These are phyloP conservation scores for Ceratina calcarata DNA, from an alignment of 1,140 invertebrate species.

Conservation along the genomic window DNA sequence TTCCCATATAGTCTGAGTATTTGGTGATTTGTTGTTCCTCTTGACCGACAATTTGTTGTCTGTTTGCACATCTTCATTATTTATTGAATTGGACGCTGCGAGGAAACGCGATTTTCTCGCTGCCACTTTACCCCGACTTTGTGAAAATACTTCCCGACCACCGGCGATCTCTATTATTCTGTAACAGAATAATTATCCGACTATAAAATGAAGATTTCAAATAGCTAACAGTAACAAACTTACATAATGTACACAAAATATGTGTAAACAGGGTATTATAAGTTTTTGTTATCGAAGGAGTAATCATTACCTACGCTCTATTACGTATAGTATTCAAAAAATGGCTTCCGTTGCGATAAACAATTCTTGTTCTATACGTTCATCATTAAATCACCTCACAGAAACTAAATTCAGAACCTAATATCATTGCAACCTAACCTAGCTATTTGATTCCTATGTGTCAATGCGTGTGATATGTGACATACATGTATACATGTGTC, in stretches of 20 bases:
- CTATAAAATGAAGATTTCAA: no score
- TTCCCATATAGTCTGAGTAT: conserved; percentile 83
- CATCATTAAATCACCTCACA: not conserved
- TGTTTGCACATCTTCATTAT: conserved; percentile 76
- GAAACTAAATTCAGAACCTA: conserved; percentile 1
- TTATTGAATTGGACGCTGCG: conserved; percentile 81
- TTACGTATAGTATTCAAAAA: not conserved
- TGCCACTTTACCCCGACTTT: conserved; percentile 88
- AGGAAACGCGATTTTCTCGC: conserved; percentile 86
- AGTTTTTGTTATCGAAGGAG: no score
- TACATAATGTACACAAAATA: not conserved
- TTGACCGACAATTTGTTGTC: conserved; percentile 80
- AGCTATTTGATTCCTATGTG: conserved; percentile 21
- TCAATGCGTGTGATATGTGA: no score
- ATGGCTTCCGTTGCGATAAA: not conserved
- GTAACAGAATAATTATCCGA: conserved; percentile 60
- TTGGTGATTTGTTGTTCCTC: conserved; percentile 82
- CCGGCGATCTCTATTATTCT: conserved; percentile 94
- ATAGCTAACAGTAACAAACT: not conserved
- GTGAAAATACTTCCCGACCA: conserved; percentile 91
- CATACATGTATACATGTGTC: not conserved
- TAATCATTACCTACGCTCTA: conserved; percentile 10
- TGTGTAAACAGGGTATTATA: no score
- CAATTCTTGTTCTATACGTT: not conserved
- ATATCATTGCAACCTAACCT: conserved; percentile 27